Evolutionary conservation across 35 echinoderm and acorn worm genomes (phyloP), one percentile per base, ranked within the genome.

Genomic region (Strongylocentrotus purpuratus): DNA sequence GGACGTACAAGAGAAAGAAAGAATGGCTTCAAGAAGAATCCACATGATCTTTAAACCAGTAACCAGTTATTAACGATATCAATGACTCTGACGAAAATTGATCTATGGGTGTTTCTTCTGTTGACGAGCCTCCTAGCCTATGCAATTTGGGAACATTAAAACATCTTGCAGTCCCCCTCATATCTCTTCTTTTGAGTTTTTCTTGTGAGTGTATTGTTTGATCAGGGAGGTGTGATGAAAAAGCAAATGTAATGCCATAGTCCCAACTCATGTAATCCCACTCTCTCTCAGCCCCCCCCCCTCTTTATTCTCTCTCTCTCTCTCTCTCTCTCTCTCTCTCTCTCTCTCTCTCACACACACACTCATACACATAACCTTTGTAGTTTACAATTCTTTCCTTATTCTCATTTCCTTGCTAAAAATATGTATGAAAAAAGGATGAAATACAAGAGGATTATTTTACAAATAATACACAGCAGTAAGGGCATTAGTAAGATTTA

Each of bases 101-200:
- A 78, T 78, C 65, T 78, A 78, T 28, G 25, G 65, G 65, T 78
- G 25, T 78, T 17, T 78, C 65, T 78, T 78, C 28, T 78, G 25
- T 78, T 4, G 65, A 78, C 33, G n/a, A 93, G 91, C 91, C 91
- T 58, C 91, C 48, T 58, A 46, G 91, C 48, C 91, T 93, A 93
- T 93, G 91, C 91, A 93, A 93, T 93, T 93, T 31, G 91, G 91
- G 48, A 93, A 47, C 91, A 93, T 52, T 48, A 48, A 93, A 93
- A 93, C 33, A 93, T 93, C 91, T 93, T 89, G 87, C 87, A 58
- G 91, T 93, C 91, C 91, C 91, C 91, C 31, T 93, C 91, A 93
- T 31, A 50, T 46, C 65, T 78, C 7, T 78, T 78, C 65, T 78
- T 28, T 22, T n/a, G 22, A 78, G 65, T 78, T 78, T 78, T 78